phyloP scores from a whole-genome alignment of 64 coral and sea anemone genomes.

The Stichodactyla helianthus region DNA sequence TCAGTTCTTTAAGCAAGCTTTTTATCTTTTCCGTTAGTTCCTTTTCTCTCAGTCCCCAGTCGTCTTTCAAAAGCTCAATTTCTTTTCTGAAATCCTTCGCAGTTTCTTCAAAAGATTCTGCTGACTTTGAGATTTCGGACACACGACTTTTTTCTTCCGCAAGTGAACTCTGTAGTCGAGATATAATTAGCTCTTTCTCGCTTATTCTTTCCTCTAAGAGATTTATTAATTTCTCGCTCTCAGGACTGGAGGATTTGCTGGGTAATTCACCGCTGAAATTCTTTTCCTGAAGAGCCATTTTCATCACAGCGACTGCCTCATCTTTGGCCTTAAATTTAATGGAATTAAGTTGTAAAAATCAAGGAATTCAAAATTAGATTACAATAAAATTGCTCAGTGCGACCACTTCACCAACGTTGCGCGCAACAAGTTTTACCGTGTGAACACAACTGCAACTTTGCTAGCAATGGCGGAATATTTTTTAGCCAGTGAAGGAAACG shows the following conservation, averaged over 20 bases:
- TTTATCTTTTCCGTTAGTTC: constrained; percentile 16
- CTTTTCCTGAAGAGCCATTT: constrained; percentile 85
- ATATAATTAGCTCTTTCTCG: constrained; percentile 65
- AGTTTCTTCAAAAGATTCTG: neutral
- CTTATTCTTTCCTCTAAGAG: constrained; percentile 75
- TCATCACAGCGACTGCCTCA: constrained; percentile 95
- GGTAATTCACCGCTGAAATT: constrained; percentile 58
- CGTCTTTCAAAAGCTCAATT: constrained; percentile 14
- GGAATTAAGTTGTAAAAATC: neutral
- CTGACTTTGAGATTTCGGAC: neutral
- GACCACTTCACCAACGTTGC: too few species aligned
- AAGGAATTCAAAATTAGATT: too few species aligned
- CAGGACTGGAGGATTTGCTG: constrained; percentile 31
- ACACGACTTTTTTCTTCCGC: neutral
- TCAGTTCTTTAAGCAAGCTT: neutral
- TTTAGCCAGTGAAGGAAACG: too few species aligned
- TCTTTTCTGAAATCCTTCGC: neutral
- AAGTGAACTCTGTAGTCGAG: constrained; percentile 15
- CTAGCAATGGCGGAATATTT: too few species aligned
- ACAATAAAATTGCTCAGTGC: too few species aligned
- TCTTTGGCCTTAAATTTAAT: constrained; percentile 73
- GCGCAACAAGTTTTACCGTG: too few species aligned
- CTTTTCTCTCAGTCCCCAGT: constrained; percentile 4
- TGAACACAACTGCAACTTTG: too few species aligned
- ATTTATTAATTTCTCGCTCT: constrained; percentile 63